Conservation (phyloP, 2,888 invertebrate genomes). For the Lasioglossum morio region DNA sequence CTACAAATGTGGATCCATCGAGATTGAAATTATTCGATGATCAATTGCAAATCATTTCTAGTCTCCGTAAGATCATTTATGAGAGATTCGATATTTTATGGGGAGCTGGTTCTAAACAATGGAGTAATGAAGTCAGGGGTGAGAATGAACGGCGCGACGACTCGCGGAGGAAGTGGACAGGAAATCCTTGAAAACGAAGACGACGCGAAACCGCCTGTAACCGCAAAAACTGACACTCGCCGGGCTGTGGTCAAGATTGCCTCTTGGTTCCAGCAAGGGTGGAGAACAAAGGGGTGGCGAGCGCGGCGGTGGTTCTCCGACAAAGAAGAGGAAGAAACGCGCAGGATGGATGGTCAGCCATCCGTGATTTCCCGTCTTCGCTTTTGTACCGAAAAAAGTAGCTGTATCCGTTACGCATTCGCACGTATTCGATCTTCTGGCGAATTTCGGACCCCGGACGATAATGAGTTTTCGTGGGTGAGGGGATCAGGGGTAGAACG, state of each 20-base stretch:
- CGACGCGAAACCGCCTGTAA: slow-evolving; percentile 43
- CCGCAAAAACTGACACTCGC: slow-evolving; percentile 65
- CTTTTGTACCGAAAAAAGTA: slow-evolving; percentile 31
- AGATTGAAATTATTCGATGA: no score
- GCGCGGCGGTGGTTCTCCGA: slow-evolving; percentile 41
- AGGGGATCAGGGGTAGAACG: neutral
- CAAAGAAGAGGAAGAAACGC: slow-evolving; percentile 59
- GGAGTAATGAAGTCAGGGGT: neutral
- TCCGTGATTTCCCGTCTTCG: slow-evolving; percentile 74
- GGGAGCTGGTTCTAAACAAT: neutral
- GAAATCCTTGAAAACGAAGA: slow-evolving; percentile 55
- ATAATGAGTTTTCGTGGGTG: neutral
- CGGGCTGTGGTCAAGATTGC: slow-evolving; percentile 65
- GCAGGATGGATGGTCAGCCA: slow-evolving; percentile 77
- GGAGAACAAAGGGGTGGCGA: slow-evolving; percentile 56
- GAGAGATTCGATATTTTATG: neutral
- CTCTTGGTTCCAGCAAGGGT: slow-evolving; percentile 47
- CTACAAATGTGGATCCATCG: no score
- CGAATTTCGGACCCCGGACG: neutral
- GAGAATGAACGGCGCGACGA: slow-evolving; percentile 35
- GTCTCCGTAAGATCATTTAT: neutral
- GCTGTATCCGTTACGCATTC: slow-evolving; percentile 57
- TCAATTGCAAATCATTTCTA: no score
- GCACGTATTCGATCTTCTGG: slow-evolving; percentile 22
- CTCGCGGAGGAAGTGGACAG: slow-evolving; percentile 48